Evolutionary conservation across 2,888 invertebrate genomes (phyloP).

Genomic region (Nowickia ferox): DNA sequence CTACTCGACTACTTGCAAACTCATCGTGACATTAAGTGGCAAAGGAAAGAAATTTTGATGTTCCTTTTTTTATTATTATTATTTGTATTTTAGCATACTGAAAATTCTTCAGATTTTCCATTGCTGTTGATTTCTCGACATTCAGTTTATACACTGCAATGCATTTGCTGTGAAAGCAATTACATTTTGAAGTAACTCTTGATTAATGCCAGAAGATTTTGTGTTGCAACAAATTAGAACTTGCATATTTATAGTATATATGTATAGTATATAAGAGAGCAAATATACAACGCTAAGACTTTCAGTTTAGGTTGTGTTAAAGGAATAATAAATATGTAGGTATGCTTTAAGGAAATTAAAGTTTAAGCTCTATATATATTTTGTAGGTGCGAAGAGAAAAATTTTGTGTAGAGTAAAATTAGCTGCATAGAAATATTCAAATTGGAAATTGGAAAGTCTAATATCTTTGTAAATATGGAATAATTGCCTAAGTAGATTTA

Average conservation of each 20-base stretch:
- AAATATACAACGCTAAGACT: slow-evolving; percentile 29
- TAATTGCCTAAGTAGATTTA: too few relatives aligned
- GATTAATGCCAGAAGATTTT: slow-evolving; percentile 62
- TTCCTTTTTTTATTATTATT: slow-evolving; percentile 12
- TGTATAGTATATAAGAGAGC: not conserved
- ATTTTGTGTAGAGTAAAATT: too few relatives aligned
- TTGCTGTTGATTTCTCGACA: slow-evolving; percentile 44
- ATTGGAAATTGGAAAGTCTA: too few relatives aligned
- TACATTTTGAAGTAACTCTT: slow-evolving; percentile 65
- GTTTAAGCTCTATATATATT: not conserved
- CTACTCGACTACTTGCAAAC: slow-evolving; percentile 33
- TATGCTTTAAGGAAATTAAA: not conserved
- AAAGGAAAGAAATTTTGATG: slow-evolving; percentile 31
- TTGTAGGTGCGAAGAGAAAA: not conserved
- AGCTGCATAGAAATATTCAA: too few relatives aligned
- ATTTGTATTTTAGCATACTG: not conserved
- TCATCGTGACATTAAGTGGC: slow-evolving; percentile 54
- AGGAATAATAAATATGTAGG: slow-evolving; percentile 21
- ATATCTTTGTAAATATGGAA: too few relatives aligned
- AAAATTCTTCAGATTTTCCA: slow-evolving; percentile 36
- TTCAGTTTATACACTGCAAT: slow-evolving; percentile 19
- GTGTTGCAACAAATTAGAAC: slow-evolving; percentile 31
- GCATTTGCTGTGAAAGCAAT: slow-evolving; percentile 46
- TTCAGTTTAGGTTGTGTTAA: slow-evolving; percentile 13
- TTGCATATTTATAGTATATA: not conserved